Base-by-base conservation (phyloP, 2,797 vertebrate species). In the Artibeus jamaicensis region DNA sequence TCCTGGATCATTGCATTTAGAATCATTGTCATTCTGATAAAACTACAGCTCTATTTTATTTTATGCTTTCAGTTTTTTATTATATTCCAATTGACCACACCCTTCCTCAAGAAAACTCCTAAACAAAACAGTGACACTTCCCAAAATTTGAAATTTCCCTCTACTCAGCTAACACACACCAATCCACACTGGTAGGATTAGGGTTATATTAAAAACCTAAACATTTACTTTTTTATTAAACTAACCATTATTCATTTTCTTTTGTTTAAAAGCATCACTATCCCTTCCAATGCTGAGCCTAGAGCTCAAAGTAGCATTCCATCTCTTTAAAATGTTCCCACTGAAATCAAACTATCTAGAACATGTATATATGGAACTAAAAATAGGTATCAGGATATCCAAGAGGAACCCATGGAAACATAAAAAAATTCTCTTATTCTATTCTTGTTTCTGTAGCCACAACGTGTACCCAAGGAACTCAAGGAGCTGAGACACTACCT, bases 81-180 rank as follows among this genome's bases (percentile, higher is more conserved):
- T 89, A 65, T 87, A 42, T 55, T 76, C 11, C 34, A 86, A 11
- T 93, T 93, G 87, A 90, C 96, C 95, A 96, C 93, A 95, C 95
- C 95, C 96, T 93, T 95, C 68, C 76, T 21, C 85, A 89, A 73
- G 22, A 62, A 53, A 46, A 94, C 6, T 96, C 78, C 82, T 85
- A 12, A 59, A 29, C 62, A 73, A 71, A 42, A 93, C 44, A 50
- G 3, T 81, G 55, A 44, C 7, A 50, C 15, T 53, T 93, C 4
- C 16, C 37, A 42, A 86, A 73, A 84, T 93, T 67, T 55, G 19
- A 74, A 77, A 68, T 87, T 91, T 93, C 12, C 48, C 29, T 85
- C 32, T 39, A 48, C 8, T 79, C 3, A 84, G 34, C 39, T 62
- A 82, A 62, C n/a, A 87, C 37, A 22, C 1, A 88, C 14, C 15